phyloP scores from a whole-genome alignment of 2,797 vertebrate species.

The Ibycter americanus region DNA sequence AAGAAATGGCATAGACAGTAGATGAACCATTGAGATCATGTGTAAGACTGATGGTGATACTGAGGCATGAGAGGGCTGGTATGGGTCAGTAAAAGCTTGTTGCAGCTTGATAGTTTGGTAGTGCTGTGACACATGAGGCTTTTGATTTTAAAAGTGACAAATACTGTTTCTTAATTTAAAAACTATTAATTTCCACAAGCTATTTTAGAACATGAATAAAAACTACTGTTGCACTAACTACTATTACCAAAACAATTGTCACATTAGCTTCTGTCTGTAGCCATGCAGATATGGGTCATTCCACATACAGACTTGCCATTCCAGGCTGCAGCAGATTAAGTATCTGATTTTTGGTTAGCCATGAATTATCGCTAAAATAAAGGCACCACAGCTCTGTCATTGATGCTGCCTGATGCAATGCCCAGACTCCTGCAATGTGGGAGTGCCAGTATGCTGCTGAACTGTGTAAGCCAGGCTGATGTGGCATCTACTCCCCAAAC shows the following conservation, averaged over 20 bases:
- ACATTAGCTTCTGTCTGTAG: neutral
- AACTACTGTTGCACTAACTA: neutral
- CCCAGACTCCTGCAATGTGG: neutral
- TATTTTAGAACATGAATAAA: neutral
- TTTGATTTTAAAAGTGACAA: neutral
- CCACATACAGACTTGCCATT: neutral
- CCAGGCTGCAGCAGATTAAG: neutral
- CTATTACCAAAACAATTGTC: neutral
- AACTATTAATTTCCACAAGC: neutral
- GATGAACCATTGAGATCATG: too few relatives aligned
- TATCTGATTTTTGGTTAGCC: neutral
- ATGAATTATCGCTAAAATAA: neutral
- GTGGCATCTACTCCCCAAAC: neutral
- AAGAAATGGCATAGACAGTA: too few relatives aligned
- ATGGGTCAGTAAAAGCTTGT: too few relatives aligned
- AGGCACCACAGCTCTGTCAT: neutral
- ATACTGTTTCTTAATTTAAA: neutral
- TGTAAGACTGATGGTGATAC: too few relatives aligned
- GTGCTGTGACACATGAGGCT: too few relatives aligned
- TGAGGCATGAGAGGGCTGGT: too few relatives aligned
- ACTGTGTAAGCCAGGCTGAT: neutral
- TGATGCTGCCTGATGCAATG: neutral
- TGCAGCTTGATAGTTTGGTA: too few relatives aligned
- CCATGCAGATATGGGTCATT: fast-evolving
- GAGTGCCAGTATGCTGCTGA: neutral